Evolutionary conservation across 1,140 invertebrate species (phyloP).

Genomic region (Dendroctonus ponderosae): DNA sequence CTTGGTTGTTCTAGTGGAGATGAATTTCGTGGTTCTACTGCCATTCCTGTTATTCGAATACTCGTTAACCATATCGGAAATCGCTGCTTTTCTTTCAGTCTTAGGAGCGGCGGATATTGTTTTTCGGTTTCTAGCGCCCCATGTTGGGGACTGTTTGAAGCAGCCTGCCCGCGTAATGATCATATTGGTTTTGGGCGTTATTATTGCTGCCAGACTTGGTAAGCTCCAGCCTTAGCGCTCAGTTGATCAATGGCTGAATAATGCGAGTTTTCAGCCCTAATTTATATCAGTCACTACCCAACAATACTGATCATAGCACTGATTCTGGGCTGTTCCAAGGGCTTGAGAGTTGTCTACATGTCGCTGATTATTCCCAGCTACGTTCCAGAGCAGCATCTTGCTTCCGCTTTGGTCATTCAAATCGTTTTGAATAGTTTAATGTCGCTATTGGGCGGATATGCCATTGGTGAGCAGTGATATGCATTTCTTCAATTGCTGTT

Average conservation of each 20-base stretch:
- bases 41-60: constrained; percentile 67
- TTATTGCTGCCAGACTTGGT: constrained; percentile 48
- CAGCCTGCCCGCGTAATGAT: constrained; percentile 48
- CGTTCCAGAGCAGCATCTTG: constrained; percentile 62
- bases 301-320: constrained; percentile 50
- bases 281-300: constrained; percentile 17
- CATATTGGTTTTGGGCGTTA: constrained; percentile 44
- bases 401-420: constrained; percentile 63
- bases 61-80: constrained; percentile 57
- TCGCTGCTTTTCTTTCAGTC: constrained; percentile 62
- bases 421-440: constrained; percentile 57
- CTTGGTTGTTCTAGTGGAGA: constrained; percentile 65
- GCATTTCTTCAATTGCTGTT: neutral
- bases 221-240: constrained; percentile 11
- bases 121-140: constrained; percentile 62
- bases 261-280: constrained; percentile 13
- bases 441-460: constrained; percentile 40
- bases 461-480: constrained; percentile 35
- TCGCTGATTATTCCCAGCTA: constrained; percentile 64
- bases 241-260: constrained; percentile 3
- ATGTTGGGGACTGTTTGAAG: constrained; percentile 54
- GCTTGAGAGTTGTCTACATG: constrained; percentile 65
- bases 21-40: constrained; percentile 68
- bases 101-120: constrained; percentile 60
- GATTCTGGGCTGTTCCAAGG: constrained; percentile 63